Conservation (phyloP, 2,888 invertebrate genomes). For the Coremacera marginata region DNA sequence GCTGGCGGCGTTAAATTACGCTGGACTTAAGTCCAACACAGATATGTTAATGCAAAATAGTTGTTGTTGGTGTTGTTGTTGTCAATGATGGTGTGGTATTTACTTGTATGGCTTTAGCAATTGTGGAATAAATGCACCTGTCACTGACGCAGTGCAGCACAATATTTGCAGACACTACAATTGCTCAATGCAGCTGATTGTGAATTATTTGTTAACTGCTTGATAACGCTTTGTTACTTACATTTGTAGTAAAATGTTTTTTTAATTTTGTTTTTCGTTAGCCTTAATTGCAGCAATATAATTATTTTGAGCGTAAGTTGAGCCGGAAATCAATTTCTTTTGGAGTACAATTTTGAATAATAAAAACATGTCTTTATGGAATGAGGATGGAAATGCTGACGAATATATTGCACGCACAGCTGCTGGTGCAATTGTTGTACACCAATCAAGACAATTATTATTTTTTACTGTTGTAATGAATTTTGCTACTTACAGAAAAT, state of each 20-base stretch:
- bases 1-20: conserved; percentile 10
- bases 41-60: neutral
- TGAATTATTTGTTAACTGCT: neutral
- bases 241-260: neutral
- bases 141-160: neutral
- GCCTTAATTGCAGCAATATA: neutral
- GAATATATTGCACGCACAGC: too few relatives aligned
- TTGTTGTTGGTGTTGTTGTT: conserved; percentile 12
- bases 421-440: too few relatives aligned
- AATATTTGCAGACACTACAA: neutral
- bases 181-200: too few relatives aligned
- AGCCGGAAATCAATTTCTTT: too few relatives aligned
- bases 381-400: too few relatives aligned
- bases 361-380: too few relatives aligned
- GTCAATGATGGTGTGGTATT: neutral
- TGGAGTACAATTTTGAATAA: too few relatives aligned
- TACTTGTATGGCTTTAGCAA: neutral
- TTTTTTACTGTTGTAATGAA: too few relatives aligned
- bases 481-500: too few relatives aligned
- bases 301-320: neutral
- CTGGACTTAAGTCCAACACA: neutral
- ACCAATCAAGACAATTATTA: too few relatives aligned
- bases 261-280: neutral
- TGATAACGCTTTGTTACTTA: neutral
- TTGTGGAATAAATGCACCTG: neutral